Evolutionary conservation across 2,797 vertebrate genomes (phyloP).

Genomic region (Nannoperca obscura): DNA sequence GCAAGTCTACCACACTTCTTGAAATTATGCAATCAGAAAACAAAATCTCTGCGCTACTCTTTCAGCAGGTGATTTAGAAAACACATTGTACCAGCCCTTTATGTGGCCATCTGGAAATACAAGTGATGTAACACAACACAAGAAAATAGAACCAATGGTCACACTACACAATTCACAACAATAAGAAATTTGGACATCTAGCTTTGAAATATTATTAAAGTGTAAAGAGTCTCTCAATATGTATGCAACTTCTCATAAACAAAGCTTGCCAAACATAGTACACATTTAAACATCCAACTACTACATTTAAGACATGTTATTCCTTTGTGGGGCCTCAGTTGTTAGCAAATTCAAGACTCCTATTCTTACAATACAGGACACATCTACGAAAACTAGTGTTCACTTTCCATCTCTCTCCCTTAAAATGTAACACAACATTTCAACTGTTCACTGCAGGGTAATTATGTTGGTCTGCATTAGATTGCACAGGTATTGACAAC

Average conservation of each 20-base stretch:
- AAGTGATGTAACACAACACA: constrained; percentile 27
- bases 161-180: constrained; percentile 1
- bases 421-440: constrained; percentile 31
- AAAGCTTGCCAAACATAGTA: not conserved
- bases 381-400: not conserved
- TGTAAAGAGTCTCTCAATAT: not conserved
- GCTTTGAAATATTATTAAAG: not conserved
- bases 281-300: not conserved
- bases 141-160: constrained; percentile 21
- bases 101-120: constrained; percentile 25
- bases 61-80: constrained; percentile 39
- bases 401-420: not conserved
- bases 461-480: not conserved
- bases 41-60: constrained; percentile 20
- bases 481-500: constrained; percentile 9
- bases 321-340: no score
- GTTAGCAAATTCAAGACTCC: not conserved
- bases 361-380: not conserved
- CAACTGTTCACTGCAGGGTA: constrained; percentile 18
- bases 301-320: not conserved
- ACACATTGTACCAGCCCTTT: constrained; percentile 37
- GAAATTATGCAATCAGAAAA: constrained; percentile 41
- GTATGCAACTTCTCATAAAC: not conserved
- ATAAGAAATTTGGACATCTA: not conserved
- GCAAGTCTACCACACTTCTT: not conserved